Base-by-base conservation (phyloP, 2,797 vertebrate species). In the Leptoclinus maculatus region DNA sequence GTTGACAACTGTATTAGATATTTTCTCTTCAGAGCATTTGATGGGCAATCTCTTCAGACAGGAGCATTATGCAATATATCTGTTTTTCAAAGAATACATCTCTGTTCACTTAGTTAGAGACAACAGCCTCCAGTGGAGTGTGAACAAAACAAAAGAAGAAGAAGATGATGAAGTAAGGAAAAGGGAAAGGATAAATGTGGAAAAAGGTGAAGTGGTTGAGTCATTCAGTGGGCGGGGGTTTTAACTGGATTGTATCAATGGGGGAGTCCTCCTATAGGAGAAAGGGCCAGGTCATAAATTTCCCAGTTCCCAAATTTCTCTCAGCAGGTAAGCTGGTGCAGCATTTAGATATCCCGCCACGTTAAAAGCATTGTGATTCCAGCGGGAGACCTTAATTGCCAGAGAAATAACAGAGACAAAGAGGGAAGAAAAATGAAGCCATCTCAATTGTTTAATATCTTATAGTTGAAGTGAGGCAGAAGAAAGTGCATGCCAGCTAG, bases 281-380 rank as follows among this genome's bases (percentile, higher is more conserved):
- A 89, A 85, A 76, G 71, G 88, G 86, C 83, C 85, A 89, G 80
- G 87, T 87, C 83, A 92, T 95, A 95, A 92, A 96, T 95, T 92
- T 93, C 72, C 76, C 39, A 93, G 92, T 82, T 51, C 49, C n/a
- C n/a, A 25, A 91, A 91, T 94, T 94, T 93, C 92, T 94, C 94
- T 84, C 94, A 94, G 94, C 92, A 90, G 94, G 95, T 93, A 88
- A 80, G 89, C 94, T 90, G 88, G 89, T 87, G 84, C 79, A 79
- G 78, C 77, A 71, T 71, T 80, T 86, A 92, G 93, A 95, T 88
- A 88, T 92, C 94, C 93, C 93, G 91, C 93, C 89, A 95, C 91
- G 93, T 94, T 95, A 89, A 95, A 95, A 95, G 95, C 94, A 94
- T 94, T 94, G 92, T 91, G 89, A 92, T 91, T 93, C 84, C 89